Evolutionary conservation across 1,140 invertebrate species (phyloP).

Genomic region (Paraescarpia echinospica): DNA sequence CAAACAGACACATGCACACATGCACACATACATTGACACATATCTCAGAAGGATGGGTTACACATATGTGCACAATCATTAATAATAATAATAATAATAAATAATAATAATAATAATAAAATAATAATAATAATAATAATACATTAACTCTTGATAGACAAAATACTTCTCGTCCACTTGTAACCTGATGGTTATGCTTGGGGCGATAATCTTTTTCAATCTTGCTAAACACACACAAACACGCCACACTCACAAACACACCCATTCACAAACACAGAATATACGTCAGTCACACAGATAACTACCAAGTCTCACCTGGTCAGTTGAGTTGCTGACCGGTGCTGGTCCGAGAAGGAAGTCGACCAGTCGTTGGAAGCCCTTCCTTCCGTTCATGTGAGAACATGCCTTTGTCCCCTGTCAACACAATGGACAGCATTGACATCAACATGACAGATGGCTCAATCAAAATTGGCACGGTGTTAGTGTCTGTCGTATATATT

Average conservation of each 20-base stretch:
- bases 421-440: constrained; percentile 21
- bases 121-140: too few relatives aligned
- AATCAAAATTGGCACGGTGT: background rate
- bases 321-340: constrained; percentile 3
- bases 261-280: background rate
- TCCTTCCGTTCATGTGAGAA: constrained; percentile 57
- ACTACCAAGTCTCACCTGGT: background rate
- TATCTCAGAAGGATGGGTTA: background rate
- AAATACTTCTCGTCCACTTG: too few relatives aligned
- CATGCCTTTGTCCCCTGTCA: constrained; percentile 59
- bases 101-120: too few relatives aligned
- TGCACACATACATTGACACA: background rate
- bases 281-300: background rate
- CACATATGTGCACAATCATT: background rate
- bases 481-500: background rate
- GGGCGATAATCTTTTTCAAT: too few relatives aligned
- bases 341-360: constrained; percentile 58
- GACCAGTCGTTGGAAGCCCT: constrained; percentile 58
- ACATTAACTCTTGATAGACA: too few relatives aligned
- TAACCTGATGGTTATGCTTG: too few relatives aligned
- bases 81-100: too few relatives aligned
- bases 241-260: background rate
- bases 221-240: background rate
- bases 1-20: background rate
- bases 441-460: background rate